Evolutionary conservation across 2,888 invertebrate genomes (phyloP).

Genomic region (Chouioia cunea): DNA sequence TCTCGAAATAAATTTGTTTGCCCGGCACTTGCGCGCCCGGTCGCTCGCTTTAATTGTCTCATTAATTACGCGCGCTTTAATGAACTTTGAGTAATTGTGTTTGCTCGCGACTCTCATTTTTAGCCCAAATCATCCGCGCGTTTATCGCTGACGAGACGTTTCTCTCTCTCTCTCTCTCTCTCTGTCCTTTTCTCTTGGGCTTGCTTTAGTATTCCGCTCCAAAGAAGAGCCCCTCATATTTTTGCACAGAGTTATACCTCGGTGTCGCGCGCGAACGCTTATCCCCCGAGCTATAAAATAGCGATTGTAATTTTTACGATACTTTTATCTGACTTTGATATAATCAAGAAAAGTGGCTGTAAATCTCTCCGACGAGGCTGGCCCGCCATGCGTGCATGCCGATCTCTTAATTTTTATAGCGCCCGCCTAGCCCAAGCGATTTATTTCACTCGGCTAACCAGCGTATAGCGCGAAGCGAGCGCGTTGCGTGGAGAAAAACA

Average conservation of each 20-base stretch:
- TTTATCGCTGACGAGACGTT: neutral
- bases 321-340: constrained; percentile 41
- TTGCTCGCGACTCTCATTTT: constrained; percentile 42
- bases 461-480: too few relatives aligned
- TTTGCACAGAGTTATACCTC: constrained; percentile 17
- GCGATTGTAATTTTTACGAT: constrained; percentile 47
- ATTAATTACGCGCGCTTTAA: constrained; percentile 47
- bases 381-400: neutral
- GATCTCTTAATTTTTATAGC: constrained; percentile 25
- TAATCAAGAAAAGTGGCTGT: constrained; percentile 44
- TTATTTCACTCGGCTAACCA: constrained; percentile 6
- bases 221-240: constrained; percentile 17
- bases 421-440: constrained; percentile 12
- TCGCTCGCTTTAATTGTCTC: constrained; percentile 47
- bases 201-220: neutral
- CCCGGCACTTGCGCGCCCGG: constrained; percentile 15
- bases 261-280: constrained; percentile 22
- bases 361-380: constrained; percentile 44
- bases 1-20: constrained; percentile 48
- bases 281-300: constrained; percentile 36
- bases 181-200: neutral
- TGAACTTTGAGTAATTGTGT: constrained; percentile 50
- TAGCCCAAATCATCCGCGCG: constrained; percentile 20
- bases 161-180: neutral
- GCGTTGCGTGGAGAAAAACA: too few relatives aligned